These are phyloP conservation scores for Antrozous pallidus DNA, from an alignment of 2,797 vertebrate genomes.

Conservation along the genomic window DNA sequence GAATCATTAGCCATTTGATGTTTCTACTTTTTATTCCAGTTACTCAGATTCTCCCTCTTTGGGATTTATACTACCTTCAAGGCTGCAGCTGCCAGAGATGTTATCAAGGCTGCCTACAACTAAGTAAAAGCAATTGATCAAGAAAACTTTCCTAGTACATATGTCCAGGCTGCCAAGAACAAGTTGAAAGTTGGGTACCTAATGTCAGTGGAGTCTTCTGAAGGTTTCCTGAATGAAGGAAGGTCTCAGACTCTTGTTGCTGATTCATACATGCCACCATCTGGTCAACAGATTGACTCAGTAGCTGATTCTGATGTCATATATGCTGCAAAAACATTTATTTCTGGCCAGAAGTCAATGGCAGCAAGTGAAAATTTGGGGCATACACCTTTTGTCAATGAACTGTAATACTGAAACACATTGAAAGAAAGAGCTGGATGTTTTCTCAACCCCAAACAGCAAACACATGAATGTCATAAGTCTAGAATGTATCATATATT, in stretches of 20 bases:
- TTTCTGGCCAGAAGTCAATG: slow-evolving; percentile 93
- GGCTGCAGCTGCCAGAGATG: slow-evolving; percentile 84
- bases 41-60: slow-evolving; percentile 97
- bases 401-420: slow-evolving; percentile 83
- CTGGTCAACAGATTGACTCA: slow-evolving; percentile 86
- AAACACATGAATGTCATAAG: neutral
- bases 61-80: slow-evolving; percentile 93
- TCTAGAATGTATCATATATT: neutral
- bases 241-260: slow-evolving; percentile 87
- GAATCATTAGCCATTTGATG: slow-evolving; percentile 90
- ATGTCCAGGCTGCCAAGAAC: slow-evolving; percentile 92
- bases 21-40: slow-evolving; percentile 89
- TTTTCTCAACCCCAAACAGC: neutral
- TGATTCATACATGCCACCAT: slow-evolving; percentile 84
- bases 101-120: slow-evolving; percentile 90
- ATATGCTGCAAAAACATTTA: slow-evolving; percentile 92
- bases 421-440: neutral
- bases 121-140: slow-evolving; percentile 90
- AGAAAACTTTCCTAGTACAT: slow-evolving; percentile 87
- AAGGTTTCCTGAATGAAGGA: slow-evolving; percentile 89
- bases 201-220: slow-evolving; percentile 90
- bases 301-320: slow-evolving; percentile 86
- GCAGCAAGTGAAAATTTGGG: slow-evolving; percentile 89
- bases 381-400: slow-evolving; percentile 92
- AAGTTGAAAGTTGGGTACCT: slow-evolving; percentile 90